Evolutionary conservation across 2,888 invertebrate genomes (phyloP).

Genomic region (Syrista parreyssii): DNA sequence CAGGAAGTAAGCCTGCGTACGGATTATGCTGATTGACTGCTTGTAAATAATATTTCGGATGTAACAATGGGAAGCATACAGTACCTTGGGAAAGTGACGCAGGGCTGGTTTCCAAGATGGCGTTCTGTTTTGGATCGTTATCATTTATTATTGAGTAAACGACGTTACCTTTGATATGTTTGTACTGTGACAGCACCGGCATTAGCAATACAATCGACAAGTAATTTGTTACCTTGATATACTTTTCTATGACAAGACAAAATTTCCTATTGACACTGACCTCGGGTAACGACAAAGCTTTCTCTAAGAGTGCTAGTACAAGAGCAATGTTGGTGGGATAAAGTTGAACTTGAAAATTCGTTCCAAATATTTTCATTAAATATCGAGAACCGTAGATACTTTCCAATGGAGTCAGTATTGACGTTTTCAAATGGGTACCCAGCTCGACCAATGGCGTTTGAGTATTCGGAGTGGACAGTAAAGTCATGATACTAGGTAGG

Average conservation of each 20-base stretch:
- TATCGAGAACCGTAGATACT: not conserved
- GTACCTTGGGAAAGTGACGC: not conserved
- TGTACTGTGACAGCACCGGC: slow-evolving; percentile 20
- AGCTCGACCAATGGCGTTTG: not conserved
- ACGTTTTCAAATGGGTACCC: not conserved
- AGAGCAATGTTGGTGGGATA: slow-evolving; percentile 34
- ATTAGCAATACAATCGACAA: slow-evolving; percentile 27
- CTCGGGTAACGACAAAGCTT: slow-evolving; percentile 16
- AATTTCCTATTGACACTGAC: slow-evolving; percentile 8
- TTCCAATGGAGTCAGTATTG: not conserved
- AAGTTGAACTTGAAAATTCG: slow-evolving; percentile 10
- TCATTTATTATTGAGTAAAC: slow-evolving; percentile 28
- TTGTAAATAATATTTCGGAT: slow-evolving; percentile 31
- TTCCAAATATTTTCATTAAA: slow-evolving; percentile 20
- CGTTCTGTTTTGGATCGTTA: slow-evolving; percentile 8
- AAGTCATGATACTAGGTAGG: not conserved
- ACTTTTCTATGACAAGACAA: slow-evolving; percentile 12
- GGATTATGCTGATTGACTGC: slow-evolving; percentile 31
- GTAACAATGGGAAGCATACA: slow-evolving; percentile 25
- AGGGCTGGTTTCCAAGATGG: not conserved
- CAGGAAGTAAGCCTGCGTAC: slow-evolving; percentile 30
- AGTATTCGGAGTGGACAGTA: not conserved
- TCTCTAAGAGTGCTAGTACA: slow-evolving; percentile 21
- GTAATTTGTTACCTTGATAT: slow-evolving; percentile 23
- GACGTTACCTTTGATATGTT: slow-evolving; percentile 17